Evolutionary conservation across 2,888 invertebrate genomes (phyloP).

Genomic region (Melanophora roralis): DNA sequence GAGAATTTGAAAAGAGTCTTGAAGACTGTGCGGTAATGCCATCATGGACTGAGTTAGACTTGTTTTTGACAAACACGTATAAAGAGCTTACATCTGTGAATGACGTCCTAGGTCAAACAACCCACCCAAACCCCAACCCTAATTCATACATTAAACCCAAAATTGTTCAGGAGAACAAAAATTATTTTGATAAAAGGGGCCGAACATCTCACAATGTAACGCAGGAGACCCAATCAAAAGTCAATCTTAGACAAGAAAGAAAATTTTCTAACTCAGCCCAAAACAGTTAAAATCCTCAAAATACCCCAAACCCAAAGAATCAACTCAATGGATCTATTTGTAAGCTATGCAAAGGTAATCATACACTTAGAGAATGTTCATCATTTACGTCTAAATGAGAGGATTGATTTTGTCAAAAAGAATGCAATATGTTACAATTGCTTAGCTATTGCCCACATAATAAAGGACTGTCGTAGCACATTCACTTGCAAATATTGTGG

Average conservation of each 20-base stretch:
- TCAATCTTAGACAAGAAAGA: no score
- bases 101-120: neutral
- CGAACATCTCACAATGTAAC: neutral
- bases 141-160: no score
- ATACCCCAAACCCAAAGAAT: neutral
- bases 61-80: slow-evolving; percentile 2
- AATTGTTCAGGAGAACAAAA: neutral
- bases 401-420: neutral
- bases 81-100: neutral
- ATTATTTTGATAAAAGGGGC: neutral
- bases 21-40: neutral
- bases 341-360: neutral
- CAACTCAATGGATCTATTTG: slow-evolving; percentile 4
- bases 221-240: neutral
- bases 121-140: neutral
- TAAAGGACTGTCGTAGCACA: neutral
- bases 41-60: neutral
- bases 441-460: neutral
- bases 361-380: neutral
- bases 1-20: neutral
- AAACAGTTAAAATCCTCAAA: neutral
- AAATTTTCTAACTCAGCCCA: no score
- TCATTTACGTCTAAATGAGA: neutral
- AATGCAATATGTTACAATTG: neutral
- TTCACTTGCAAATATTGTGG: neutral